Conservation (phyloP, 1,140 invertebrate genomes). For the Lepidurus apus region DNA sequence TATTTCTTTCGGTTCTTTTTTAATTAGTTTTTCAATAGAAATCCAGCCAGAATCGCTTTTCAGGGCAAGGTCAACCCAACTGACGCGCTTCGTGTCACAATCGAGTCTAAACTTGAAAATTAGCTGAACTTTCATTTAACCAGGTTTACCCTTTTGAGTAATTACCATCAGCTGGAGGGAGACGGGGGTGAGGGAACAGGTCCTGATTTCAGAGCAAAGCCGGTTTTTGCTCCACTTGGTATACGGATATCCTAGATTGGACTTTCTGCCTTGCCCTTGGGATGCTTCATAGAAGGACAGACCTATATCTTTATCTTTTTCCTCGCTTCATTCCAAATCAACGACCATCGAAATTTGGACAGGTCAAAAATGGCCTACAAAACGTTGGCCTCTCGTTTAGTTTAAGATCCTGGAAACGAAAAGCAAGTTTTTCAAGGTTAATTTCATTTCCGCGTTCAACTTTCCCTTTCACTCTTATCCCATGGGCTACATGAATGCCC, state of each 20-base stretch:
- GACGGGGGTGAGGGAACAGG: not conserved
- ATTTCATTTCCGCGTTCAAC: conserved; percentile 9
- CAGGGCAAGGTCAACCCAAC: too few species aligned
- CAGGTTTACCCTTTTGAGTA: not conserved
- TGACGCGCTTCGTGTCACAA: too few species aligned
- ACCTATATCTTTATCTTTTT: not conserved
- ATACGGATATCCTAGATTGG: not conserved
- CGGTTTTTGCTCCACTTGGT: not conserved
- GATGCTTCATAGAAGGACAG: not conserved
- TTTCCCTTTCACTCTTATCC: not conserved
- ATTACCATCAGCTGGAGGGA: not conserved
- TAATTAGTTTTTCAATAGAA: not conserved
- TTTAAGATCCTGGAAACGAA: not conserved
- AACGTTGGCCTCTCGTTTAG: conserved; percentile 9
- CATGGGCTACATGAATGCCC: not conserved
- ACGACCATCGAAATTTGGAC: not conserved
- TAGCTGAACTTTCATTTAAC: too few species aligned
- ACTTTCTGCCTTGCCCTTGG: conserved; percentile 3
- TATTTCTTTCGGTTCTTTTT: not conserved
- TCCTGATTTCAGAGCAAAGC: not conserved
- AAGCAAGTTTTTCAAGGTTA: not conserved
- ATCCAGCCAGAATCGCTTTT: too few species aligned
- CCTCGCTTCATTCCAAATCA: not conserved
- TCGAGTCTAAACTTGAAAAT: too few species aligned
- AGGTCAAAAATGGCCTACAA: not conserved